Evolutionary conservation across 2,113 vertebrate genomes (phyloP), one percentile per base, ranked within the genome.

Genomic region (Apeltes quadracus): DNA sequence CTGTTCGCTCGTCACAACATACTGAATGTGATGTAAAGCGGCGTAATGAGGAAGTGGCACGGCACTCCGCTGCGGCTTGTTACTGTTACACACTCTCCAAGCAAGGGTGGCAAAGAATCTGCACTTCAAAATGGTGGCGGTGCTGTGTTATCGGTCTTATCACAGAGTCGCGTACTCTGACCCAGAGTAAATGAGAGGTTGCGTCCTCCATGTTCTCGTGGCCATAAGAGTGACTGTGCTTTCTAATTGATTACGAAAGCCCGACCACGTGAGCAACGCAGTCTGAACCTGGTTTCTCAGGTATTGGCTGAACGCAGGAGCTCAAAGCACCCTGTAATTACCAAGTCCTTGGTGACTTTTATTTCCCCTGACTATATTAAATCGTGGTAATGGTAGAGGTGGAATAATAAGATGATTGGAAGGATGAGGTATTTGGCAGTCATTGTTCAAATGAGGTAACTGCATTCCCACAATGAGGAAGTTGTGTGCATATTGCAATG

Each of bases 81-180:
- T 59, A 44, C 29, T 25, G 4, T 53, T 25, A 6, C 9, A 20
- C 44, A n/a, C 16, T 57, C 18, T 76, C 50, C 22, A 51, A 53
- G 48, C 55, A 39, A 43, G 76, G 64, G 56, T 54, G 41, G 43
- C 25, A 48, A 27, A 67, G 38, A 72, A 76, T 57, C 38, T 58
- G 51, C 66, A 20, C 56, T 84, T 84, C 66, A 69, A 85, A 83
- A 89, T 86, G 88, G 73, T 83, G 69, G 34, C 29, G 57, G 61
- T 80, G 67, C 67, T 66, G 29, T 81, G 81, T 83, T 79, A 88
- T 85, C 85, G 76, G 82, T 69, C 84, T 91, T 92, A 91, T 91
- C 89, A 79, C 55, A 66, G 63, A 64, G 20, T 39, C 73, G 71
- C 85, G 88, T 85, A 88, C 91, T 92, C 82, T 91, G 87, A 89